A percentile compares a stretch with the other conserved stretches of the same genome.
Evolutionary conservation across 2,797 vertebrate species (phyloP).

Genomic region (Helicolenus hilgendorfi): DNA sequence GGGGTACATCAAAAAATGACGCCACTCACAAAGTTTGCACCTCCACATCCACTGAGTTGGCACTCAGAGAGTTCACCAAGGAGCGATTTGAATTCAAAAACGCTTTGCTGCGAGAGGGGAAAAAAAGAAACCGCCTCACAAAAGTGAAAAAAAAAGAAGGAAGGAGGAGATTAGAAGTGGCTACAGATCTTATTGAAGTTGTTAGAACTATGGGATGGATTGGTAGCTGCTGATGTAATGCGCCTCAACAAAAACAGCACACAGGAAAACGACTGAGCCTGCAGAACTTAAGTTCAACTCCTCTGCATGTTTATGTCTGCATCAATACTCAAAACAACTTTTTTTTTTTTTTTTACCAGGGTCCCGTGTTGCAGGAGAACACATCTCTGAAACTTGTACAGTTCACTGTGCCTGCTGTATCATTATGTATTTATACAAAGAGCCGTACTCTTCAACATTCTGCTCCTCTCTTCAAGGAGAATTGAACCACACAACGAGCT

Average conservation of each 20-base stretch:
- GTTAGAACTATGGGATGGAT: slow-evolving; percentile 68
- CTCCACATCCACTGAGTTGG: slow-evolving; percentile 72
- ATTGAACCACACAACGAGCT: slow-evolving; percentile 57
- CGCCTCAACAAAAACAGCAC: slow-evolving; percentile 66
- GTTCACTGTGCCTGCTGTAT: slow-evolving; percentile 52
- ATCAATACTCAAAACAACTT: slow-evolving; percentile 41
- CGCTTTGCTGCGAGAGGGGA: slow-evolving; percentile 52
- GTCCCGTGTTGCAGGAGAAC: slow-evolving; percentile 53
- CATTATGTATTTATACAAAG: slow-evolving; percentile 73
- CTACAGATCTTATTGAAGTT: slow-evolving; percentile 76
- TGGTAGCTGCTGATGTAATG: slow-evolving; percentile 76
- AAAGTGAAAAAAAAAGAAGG: slow-evolving; percentile 10
- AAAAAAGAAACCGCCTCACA: slow-evolving; percentile 53
- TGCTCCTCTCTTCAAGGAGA: slow-evolving; percentile 66
- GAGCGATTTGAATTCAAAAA: slow-evolving; percentile 79
- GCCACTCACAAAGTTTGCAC: slow-evolving; percentile 83
- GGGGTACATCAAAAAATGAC: slow-evolving; percentile 84
- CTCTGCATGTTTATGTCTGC: slow-evolving; percentile 46
- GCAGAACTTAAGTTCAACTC: slow-evolving; percentile 59
- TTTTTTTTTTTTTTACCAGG: slow-evolving; percentile 40
- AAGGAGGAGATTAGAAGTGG: slow-evolving; percentile 76
- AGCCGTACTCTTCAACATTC: slow-evolving; percentile 52
- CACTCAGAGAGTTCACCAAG: slow-evolving; percentile 70
- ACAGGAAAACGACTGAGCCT: slow-evolving; percentile 40
- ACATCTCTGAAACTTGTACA: slow-evolving; percentile 46